Base-by-base conservation (phyloP, 2,888 invertebrate genomes). In the Idaea biselata region DNA sequence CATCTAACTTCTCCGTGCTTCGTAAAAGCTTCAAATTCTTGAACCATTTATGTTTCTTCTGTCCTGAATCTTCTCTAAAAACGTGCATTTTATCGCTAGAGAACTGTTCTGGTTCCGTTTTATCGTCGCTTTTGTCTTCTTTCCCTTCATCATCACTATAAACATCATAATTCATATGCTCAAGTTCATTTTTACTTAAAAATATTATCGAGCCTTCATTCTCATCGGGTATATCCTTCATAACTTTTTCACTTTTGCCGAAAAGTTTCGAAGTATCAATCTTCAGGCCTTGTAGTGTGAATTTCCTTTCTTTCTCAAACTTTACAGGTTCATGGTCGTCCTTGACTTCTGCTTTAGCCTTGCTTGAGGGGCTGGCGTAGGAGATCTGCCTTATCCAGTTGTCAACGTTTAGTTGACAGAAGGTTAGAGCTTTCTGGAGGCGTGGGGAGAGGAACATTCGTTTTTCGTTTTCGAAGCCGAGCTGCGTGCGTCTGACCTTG, bases 121-220 rank as follows among this genome's bases (percentile, higher is more conserved):
- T 91, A 0, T 87, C 89, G 4, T 91, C 91, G 61, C 73, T 78
- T 65, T 93, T 93, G 11, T 92, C 91, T 58, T 91, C 91, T 75
- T 92, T 93, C 6, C 85, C 87, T 66, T 92, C 93, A 65, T 93
- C 93, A 58, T 93, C 93, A 71, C 92, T 93, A 68, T 91, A 93
- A 54, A 92, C 91, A 67, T 93, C 93, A 76, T 92, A 93, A 70
- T 94, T 94, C 87, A 94, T 90, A 75, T 94, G 94, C 77, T 94
- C 94, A 73, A 94, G 86, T 88, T 94, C 94, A 72, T 94, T 93
- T 87, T 94, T 94, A 79, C 94, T 94, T 70, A 94, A 87, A 82
- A 94, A 94, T 85, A 94, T 94, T n/a, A 94, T 94, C 0, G 94
- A 94, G 58, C 94, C 94, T 78, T 94, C 94, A 57, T 94, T 94